phyloP scores from a whole-genome alignment of 2,113 vertebrate species.

The Clarias batrachus region DNA sequence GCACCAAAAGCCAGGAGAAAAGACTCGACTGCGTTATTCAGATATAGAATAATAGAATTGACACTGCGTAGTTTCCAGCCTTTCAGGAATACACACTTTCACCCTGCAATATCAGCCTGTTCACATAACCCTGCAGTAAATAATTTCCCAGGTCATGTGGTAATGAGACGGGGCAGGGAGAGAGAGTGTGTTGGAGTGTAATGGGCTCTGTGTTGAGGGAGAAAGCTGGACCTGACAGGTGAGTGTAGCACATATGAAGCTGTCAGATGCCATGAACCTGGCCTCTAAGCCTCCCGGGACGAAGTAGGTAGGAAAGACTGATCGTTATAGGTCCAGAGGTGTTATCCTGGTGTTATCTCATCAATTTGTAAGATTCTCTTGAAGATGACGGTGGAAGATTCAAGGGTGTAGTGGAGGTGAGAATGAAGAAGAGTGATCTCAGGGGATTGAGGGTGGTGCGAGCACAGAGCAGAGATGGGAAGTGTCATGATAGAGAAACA shows the following conservation, averaged over 20 bases:
- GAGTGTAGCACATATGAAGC: conserved; percentile 2
- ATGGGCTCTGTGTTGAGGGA: background rate
- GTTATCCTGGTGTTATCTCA: background rate
- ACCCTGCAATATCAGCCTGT: background rate
- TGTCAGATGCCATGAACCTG: background rate
- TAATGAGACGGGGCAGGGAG: background rate
- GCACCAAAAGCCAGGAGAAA: background rate
- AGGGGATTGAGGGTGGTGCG: background rate
- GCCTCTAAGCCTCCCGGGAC: background rate
- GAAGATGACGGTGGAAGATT: background rate
- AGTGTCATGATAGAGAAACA: background rate
- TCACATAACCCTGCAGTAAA: background rate
- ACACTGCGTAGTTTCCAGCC: background rate
- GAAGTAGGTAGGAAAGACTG: background rate
- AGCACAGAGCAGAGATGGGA: background rate
- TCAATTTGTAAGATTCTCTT: background rate
- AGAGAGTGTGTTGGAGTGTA: background rate
- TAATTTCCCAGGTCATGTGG: background rate
- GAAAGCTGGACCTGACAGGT: background rate
- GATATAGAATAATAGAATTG: background rate
- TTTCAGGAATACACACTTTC: background rate
- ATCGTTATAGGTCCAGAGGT: background rate
- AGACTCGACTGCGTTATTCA: background rate
- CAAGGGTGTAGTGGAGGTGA: background rate
- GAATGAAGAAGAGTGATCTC: background rate